phyloP scores from a whole-genome alignment of 2,888 invertebrate genomes.

The Parapristionchus giblindavisi region DNA sequence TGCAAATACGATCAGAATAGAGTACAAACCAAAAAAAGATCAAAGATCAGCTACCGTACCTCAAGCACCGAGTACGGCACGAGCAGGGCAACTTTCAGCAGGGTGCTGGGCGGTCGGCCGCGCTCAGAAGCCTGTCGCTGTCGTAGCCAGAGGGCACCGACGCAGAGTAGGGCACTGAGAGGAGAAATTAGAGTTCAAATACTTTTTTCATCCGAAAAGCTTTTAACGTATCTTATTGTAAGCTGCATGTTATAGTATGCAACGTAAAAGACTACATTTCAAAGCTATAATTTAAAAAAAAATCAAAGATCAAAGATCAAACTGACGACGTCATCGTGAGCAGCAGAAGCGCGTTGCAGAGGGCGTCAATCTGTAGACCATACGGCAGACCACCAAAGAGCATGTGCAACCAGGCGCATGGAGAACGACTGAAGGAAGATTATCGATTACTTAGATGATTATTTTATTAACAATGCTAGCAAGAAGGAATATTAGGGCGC shows the following conservation, averaged over 20 bases:
- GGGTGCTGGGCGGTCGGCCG: not conserved
- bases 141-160: conserved; percentile 25
- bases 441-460: not conserved
- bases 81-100: conserved; percentile 13
- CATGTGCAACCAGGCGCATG: conserved; percentile 32
- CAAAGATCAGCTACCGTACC: not conserved
- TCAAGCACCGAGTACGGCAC: not conserved
- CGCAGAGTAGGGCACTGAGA: conserved; percentile 10
- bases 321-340: not conserved
- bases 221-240: not conserved
- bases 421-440: conserved; percentile 7
- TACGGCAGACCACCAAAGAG: conserved; percentile 21
- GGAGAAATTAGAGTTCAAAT: not conserved
- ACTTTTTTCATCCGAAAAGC: not conserved
- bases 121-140: not conserved
- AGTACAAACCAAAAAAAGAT: not conserved
- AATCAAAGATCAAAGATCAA: not conserved
- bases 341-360: not conserved
- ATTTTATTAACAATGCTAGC: not conserved
- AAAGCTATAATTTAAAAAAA: not conserved
- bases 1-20: not conserved
- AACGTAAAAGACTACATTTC: not conserved
- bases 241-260: not conserved
- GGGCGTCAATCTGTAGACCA: conserved; percentile 6
- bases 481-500: not conserved